Conservation (phyloP, 2,797 vertebrate genomes). For the Crenuchus spilurus region DNA sequence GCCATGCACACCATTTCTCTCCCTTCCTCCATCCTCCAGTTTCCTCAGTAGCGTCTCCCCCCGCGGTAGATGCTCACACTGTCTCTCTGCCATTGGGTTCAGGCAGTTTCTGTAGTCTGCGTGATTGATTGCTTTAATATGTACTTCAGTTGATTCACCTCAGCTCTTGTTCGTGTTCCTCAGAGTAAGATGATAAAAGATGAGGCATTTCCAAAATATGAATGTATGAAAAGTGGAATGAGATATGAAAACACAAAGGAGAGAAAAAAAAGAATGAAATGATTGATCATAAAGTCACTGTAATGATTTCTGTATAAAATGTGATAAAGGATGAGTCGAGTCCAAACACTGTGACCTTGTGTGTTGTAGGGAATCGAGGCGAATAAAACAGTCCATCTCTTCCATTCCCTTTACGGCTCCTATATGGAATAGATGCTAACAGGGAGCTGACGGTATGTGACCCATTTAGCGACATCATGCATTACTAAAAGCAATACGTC, state of each 20-base stretch:
- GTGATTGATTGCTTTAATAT: slow-evolving; percentile 74
- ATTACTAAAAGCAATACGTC: not conserved
- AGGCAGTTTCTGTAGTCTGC: slow-evolving; percentile 45
- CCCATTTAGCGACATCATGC: slow-evolving; percentile 13
- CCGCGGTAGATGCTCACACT: too few relatives aligned
- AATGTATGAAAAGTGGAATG: slow-evolving; percentile 46
- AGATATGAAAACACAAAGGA: slow-evolving; percentile 40
- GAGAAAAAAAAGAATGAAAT: not conserved
- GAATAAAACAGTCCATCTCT: slow-evolving; percentile 31
- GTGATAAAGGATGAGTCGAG: slow-evolving; percentile 17
- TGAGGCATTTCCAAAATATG: slow-evolving; percentile 43
- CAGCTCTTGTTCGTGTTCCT: slow-evolving; percentile 35
- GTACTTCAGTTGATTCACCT: slow-evolving; percentile 59
- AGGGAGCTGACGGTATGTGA: not conserved
- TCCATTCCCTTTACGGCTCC: slow-evolving; percentile 3
- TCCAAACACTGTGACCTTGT: slow-evolving; percentile 26
- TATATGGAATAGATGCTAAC: slow-evolving; percentile 12
- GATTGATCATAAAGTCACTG: slow-evolving; percentile 45
- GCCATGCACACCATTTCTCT: not conserved
- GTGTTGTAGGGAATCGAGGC: slow-evolving; percentile 12
- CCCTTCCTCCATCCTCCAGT: too few relatives aligned
- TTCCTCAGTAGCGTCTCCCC: too few relatives aligned
- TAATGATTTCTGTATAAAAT: slow-evolving; percentile 43
- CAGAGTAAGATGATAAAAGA: slow-evolving; percentile 31
- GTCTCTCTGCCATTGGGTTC: not conserved